Conservation (phyloP, 2,113 vertebrate species). For the Furnarius figulus region DNA sequence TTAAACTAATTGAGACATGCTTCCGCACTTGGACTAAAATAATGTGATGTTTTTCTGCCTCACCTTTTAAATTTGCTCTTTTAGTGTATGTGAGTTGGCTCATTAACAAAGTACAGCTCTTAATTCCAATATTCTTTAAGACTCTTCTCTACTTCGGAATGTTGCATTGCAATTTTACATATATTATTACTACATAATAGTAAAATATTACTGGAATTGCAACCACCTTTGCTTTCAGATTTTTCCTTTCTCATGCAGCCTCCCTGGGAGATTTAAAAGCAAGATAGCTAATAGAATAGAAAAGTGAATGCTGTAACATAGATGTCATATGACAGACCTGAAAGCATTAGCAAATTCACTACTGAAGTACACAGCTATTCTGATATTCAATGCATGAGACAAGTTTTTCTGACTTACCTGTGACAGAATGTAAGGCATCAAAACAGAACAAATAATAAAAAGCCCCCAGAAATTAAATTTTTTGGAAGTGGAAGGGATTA, state of each 20-base stretch:
- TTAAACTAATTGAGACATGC: slow-evolving; percentile 21
- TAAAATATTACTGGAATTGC: slow-evolving; percentile 63
- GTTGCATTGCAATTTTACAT: slow-evolving; percentile 54
- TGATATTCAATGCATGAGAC: neutral
- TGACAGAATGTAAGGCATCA: neutral
- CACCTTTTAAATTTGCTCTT: neutral
- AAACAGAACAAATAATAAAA: neutral
- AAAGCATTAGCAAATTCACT: slow-evolving; percentile 39
- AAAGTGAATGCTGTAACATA: slow-evolving; percentile 40
- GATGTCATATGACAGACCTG: slow-evolving; percentile 48
- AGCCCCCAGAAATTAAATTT: neutral
- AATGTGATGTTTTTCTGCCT: neutral
- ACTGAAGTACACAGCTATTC: neutral
- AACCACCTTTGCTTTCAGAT: slow-evolving; percentile 65
- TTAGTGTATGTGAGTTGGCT: neutral
- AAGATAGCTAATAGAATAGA: slow-evolving; percentile 58
- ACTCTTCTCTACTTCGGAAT: slow-evolving; percentile 3
- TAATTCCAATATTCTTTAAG: slow-evolving; percentile 54
- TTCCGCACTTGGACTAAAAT: neutral
- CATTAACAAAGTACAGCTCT: slow-evolving; percentile 26
- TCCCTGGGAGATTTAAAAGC: slow-evolving; percentile 61
- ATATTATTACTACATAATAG: slow-evolving; percentile 58
- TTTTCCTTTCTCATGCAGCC: neutral
- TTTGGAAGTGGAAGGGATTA: neutral
- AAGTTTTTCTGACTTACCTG: slow-evolving; percentile 47